Evolutionary conservation across 2,888 invertebrate species (phyloP).

Genomic region (Thymelicus lineola): DNA sequence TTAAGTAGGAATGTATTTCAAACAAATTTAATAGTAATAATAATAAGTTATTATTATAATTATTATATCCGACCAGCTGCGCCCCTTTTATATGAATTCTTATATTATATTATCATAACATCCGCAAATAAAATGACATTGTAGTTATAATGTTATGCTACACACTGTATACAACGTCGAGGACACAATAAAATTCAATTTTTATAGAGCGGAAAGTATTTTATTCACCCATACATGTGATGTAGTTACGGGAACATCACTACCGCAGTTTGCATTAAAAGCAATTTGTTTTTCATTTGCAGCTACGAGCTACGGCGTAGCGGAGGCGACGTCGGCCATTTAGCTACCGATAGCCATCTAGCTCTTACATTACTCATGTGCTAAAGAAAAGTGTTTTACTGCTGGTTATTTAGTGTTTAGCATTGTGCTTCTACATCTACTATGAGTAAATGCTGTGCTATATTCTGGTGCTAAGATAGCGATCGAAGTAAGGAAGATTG

Average conservation of each 20-base stretch:
- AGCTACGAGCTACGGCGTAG: conserved; percentile 31
- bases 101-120: not conserved
- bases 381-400: conserved; percentile 26
- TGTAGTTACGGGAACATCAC: conserved; percentile 9
- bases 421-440: conserved; percentile 3
- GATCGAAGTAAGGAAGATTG: not conserved
- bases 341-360: conserved; percentile 20
- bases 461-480: not conserved
- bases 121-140: not conserved
- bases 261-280: conserved; percentile 21
- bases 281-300: conserved; percentile 22
- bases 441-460: not conserved
- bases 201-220: not conserved
- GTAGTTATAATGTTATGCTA: not conserved
- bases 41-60: too few relatives aligned
- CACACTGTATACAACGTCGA: not conserved
- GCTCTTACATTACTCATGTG: conserved; percentile 20
- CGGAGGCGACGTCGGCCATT: conserved; percentile 21
- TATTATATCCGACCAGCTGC: not conserved
- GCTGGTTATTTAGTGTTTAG: conserved; percentile 10
- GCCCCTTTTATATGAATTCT: not conserved
- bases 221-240: conserved; percentile 8
- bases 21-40: too few relatives aligned
- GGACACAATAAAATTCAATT: not conserved
- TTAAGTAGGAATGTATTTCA: too few relatives aligned